These are phyloP conservation scores for Odontesthes bonariensis DNA, from an alignment of 2,113 vertebrate genomes.

Conservation along the genomic window DNA sequence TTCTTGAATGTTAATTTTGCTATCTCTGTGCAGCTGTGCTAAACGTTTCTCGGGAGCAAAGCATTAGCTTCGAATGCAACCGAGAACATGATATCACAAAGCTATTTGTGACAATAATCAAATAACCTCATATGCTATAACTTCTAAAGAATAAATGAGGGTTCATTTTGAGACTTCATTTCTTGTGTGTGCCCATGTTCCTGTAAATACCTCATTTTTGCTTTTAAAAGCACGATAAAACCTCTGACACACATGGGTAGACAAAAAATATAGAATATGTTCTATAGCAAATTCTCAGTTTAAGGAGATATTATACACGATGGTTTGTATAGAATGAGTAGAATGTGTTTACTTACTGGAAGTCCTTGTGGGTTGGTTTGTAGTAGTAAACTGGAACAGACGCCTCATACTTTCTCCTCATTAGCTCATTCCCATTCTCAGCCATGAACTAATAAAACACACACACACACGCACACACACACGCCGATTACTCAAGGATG, in stretches of 20 bases:
- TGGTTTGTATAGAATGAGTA: not conserved
- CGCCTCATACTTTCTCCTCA: constrained; percentile 87
- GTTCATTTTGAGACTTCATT: too few relatives aligned
- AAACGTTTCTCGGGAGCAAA: not conserved
- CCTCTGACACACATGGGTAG: not conserved
- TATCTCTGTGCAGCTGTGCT: too few relatives aligned
- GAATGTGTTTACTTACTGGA: constrained; percentile 82
- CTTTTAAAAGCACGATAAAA: not conserved
- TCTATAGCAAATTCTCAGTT: too few relatives aligned
- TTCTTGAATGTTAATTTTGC: too few relatives aligned
- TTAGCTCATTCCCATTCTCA: constrained; percentile 84
- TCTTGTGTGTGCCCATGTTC: too few relatives aligned
- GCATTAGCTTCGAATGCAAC: too few relatives aligned
- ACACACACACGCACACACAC: constrained; percentile 6
- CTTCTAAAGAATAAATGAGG: too few relatives aligned
- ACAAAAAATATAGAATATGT: not conserved
- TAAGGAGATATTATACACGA: too few relatives aligned
- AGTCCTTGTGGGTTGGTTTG: constrained; percentile 86
- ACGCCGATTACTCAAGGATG: not conserved
- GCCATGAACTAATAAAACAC: constrained; percentile 84
- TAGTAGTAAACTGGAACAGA: constrained; percentile 91
- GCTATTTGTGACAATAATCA: too few relatives aligned
- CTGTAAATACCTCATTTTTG: too few relatives aligned
- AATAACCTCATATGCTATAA: too few relatives aligned
- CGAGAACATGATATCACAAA: too few relatives aligned